These are phyloP conservation scores for Nothoprocta perdicaria DNA, from an alignment of 2,113 vertebrate species.

Conservation along the genomic window DNA sequence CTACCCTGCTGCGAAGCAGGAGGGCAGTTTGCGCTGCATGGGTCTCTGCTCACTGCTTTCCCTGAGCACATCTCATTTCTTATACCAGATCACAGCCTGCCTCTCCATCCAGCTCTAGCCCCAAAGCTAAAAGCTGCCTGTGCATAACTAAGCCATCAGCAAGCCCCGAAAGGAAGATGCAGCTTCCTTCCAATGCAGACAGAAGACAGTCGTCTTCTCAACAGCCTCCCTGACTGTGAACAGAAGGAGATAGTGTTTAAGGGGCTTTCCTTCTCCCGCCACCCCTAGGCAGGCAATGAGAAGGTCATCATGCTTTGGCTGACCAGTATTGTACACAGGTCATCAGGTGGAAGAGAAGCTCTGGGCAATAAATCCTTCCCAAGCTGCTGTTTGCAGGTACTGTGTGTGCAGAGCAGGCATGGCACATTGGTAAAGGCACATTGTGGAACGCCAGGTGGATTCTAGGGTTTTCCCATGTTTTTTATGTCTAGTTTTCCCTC, in stretches of 20 bases:
- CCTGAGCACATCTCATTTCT: background rate
- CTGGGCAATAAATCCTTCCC: background rate
- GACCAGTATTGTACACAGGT: background rate
- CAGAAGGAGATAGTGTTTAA: background rate
- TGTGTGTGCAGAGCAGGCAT: background rate
- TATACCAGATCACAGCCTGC: conserved; percentile 4
- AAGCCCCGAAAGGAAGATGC: background rate
- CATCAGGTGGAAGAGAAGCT: background rate
- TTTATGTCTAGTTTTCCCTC: background rate
- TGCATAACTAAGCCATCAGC: background rate
- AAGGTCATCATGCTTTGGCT: background rate
- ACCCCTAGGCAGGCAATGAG: background rate
- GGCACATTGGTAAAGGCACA: background rate
- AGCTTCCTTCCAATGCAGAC: background rate
- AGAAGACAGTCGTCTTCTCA: background rate
- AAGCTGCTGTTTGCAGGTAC: background rate
- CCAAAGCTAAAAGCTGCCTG: conserved; percentile 6
- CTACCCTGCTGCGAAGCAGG: background rate
- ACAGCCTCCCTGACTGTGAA: background rate
- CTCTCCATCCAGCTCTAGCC: background rate
- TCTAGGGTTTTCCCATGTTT: background rate
- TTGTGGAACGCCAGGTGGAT: background rate
- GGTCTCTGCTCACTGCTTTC: background rate
- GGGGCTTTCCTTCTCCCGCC: background rate
- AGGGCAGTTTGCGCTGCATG: background rate